Base-by-base conservation (phyloP, 2,888 invertebrate genomes). In the Cataglyphis altisquamis region DNA sequence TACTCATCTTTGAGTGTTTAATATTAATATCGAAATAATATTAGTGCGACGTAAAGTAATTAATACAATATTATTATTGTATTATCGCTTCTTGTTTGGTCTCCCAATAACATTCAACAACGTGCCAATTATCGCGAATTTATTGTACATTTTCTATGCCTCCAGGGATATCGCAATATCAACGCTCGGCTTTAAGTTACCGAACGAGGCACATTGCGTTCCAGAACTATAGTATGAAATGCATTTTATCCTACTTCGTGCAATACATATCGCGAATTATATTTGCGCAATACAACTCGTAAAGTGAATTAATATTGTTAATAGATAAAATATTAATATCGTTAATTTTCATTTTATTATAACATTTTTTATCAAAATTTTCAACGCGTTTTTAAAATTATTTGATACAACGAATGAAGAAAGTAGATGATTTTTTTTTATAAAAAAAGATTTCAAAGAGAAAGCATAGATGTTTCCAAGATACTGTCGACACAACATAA, bases 101-200 rank as follows among this genome's bases (percentile, higher is more conserved):
- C 32, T 32, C 32, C 6, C 25, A 36, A 60, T 60, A 45, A 72
- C 21, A 78, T 60, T 60, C 36, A 32, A n/a, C 25, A 9, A 12
- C 29, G 6, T 1, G 6, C 2, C 45, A 72, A 60, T 78, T 78
- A 72, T 78, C 18, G 45, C 18, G 72, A 72, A 78, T 78, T 72
- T 72, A 72, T 36, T 25, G 60, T 52, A 41, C 12, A 1, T 72
- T 36, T 45, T 45, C 25, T 3, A 18, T 12, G n/a, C 15, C 12
- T 6, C 18, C 25, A 10, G 41, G 36, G 32, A 57, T 52, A 29
- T 66, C 25, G n/a, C 18, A 39, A 52, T 77, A 78, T 36, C 78
- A 78, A 72, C 60, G 78, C 12, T 78, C 78, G n/a, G 73, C 73
- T 78, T 78, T 78, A 70, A 78, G 45, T 29, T 15, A 32, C n/a